Evolutionary conservation across 92 coral and sea anemone genomes (phyloP).

Genomic region (Paragorgia papillata): DNA sequence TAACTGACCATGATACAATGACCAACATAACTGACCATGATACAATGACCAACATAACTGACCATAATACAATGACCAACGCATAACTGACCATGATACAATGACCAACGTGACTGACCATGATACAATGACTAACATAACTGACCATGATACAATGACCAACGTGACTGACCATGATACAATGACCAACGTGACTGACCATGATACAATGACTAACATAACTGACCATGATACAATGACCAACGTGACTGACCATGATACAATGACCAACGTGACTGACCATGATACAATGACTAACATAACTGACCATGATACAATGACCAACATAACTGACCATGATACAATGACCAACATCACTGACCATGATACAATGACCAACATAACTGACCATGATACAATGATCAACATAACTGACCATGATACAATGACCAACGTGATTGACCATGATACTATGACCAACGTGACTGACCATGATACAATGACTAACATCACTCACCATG

Average conservation of each 20-base stretch:
- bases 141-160: not conserved
- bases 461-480: no score
- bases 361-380: not conserved
- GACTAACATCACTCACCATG: no score
- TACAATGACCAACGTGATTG: no score
- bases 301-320: not conserved
- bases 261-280: not conserved
- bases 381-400: slow-evolving; percentile 1
- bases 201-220: not conserved
- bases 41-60: not conserved
- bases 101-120: not conserved
- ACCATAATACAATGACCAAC: not conserved
- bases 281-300: not conserved
- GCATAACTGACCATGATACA: not conserved
- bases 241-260: not conserved
- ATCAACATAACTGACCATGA: no score
- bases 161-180: not conserved
- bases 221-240: no score
- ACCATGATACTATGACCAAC: no score
- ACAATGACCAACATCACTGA: slow-evolving; percentile 4
- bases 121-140: no score
- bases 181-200: not conserved
- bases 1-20: not conserved
- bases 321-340: not conserved
- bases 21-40: not conserved